phyloP scores from a whole-genome alignment of 2,888 invertebrate species.

The Sipha maydis region DNA sequence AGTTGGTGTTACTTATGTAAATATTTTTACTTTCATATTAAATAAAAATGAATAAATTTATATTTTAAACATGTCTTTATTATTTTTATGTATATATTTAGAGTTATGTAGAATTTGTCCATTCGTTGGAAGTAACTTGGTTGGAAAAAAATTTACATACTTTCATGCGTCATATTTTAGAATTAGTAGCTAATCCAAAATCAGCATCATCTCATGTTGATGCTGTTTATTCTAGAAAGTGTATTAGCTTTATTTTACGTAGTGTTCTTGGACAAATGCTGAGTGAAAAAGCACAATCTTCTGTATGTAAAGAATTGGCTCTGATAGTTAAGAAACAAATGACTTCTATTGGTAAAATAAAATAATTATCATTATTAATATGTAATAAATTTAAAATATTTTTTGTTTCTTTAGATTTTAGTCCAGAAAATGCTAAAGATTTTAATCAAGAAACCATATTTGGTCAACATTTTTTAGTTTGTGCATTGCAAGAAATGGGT shows the following conservation, averaged over 20 bases:
- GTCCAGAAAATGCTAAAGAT: slow-evolving; percentile 91
- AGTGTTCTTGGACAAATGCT: slow-evolving; percentile 93
- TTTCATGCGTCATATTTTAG: slow-evolving; percentile 89
- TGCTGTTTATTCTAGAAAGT: slow-evolving; percentile 96
- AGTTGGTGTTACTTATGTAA: slow-evolving; percentile 96
- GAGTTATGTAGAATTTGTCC: slow-evolving; percentile 96
- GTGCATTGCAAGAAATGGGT: slow-evolving; percentile 93
- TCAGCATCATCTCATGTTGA: slow-evolving; percentile 96
- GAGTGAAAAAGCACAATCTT: slow-evolving; percentile 95
- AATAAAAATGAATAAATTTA: neutral
- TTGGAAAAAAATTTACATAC: slow-evolving; percentile 89
- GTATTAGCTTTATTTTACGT: slow-evolving; percentile 93
- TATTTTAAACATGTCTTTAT: neutral
- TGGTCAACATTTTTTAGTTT: slow-evolving; percentile 90
- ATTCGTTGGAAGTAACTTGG: slow-evolving; percentile 94
- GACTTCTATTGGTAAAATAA: slow-evolving; percentile 80
- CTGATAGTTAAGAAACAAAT: slow-evolving; percentile 92
- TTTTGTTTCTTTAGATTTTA: slow-evolving; percentile 74
- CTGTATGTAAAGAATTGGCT: slow-evolving; percentile 93
- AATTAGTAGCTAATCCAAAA: slow-evolving; percentile 87
- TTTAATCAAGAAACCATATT: slow-evolving; percentile 90
- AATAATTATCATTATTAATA: slow-evolving; percentile 41
- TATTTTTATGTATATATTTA: slow-evolving; percentile 67
- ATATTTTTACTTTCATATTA: slow-evolving; percentile 66
- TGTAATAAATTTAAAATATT: slow-evolving; percentile 1